These are phyloP conservation scores for Odontamblyopus lacepedii DNA, from an alignment of 2,797 vertebrate species.

Conservation along the genomic window DNA sequence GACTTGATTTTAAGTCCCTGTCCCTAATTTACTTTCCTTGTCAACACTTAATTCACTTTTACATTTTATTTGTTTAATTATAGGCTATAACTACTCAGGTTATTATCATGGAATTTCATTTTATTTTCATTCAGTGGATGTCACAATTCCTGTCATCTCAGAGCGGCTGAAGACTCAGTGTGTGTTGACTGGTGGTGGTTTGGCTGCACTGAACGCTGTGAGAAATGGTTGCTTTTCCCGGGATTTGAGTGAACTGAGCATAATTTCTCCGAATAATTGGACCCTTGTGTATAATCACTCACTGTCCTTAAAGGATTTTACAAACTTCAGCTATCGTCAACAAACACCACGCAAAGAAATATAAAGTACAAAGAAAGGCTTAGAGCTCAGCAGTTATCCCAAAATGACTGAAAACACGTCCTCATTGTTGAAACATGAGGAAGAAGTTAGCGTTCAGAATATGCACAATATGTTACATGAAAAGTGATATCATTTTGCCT, in stretches of 20 bases:
- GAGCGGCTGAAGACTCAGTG: not conserved
- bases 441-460: not conserved
- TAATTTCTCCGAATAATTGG: conserved; percentile 7
- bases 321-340: conserved; percentile 9
- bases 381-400: conserved; percentile 6
- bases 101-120: conserved; percentile 1
- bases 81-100: not conserved
- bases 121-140: not conserved
- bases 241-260: conserved; percentile 3
- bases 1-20: too few species aligned
- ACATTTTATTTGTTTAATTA: not conserved
- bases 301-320: not conserved
- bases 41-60: not conserved
- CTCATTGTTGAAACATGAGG: not conserved
- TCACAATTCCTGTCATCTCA: conserved; percentile 1
- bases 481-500: not conserved
- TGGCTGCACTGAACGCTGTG: conserved; percentile 2
- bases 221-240: not conserved
- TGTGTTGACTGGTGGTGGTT: conserved; percentile 6
- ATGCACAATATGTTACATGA: not conserved
- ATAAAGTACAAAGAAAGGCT: conserved; percentile 4
- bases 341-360: conserved; percentile 3
- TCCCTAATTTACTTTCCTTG: too few species aligned
- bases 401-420: conserved; percentile 12
- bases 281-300: conserved; percentile 2